phyloP scores from a whole-genome alignment of 2,797 vertebrate species.

The Peromyscus nudipes region DNA sequence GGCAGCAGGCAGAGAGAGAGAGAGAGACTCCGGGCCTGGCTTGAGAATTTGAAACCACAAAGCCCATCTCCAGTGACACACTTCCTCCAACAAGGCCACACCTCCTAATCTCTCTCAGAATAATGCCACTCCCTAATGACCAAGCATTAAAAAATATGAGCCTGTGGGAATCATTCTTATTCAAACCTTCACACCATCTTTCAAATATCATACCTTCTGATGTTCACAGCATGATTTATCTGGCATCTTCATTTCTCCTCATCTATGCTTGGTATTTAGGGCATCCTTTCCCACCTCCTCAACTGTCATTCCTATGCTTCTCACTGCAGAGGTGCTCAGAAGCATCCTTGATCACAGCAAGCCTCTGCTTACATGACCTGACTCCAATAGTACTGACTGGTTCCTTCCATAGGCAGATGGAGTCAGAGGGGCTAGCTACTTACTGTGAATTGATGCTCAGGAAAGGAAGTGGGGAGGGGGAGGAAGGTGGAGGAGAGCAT shows the following conservation, averaged over 20 bases:
- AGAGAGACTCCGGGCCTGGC: background rate
- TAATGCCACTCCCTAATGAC: background rate
- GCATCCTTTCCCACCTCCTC: background rate
- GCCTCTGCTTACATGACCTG: background rate
- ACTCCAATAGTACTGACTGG: background rate
- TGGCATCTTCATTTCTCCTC: slow-evolving; percentile 32
- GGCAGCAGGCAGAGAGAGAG: background rate
- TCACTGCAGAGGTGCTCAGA: slow-evolving; percentile 12
- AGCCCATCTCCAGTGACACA: background rate
- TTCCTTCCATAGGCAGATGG: background rate
- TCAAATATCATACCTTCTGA: slow-evolving; percentile 1
- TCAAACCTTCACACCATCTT: background rate
- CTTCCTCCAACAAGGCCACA: background rate
- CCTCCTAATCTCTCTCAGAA: background rate
- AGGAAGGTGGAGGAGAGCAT: background rate
- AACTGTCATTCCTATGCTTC: background rate
- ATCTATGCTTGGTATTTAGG: slow-evolving; percentile 11
- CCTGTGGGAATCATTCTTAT: background rate
- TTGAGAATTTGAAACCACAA: background rate
- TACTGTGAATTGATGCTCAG: background rate
- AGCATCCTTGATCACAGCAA: background rate
- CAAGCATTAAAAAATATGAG: background rate
- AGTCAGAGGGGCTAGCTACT: background rate
- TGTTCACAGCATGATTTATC: slow-evolving; percentile 10
- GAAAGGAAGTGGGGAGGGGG: background rate